phyloP scores from a whole-genome alignment of 2,797 vertebrate genomes.

The Heliangelus exortis region DNA sequence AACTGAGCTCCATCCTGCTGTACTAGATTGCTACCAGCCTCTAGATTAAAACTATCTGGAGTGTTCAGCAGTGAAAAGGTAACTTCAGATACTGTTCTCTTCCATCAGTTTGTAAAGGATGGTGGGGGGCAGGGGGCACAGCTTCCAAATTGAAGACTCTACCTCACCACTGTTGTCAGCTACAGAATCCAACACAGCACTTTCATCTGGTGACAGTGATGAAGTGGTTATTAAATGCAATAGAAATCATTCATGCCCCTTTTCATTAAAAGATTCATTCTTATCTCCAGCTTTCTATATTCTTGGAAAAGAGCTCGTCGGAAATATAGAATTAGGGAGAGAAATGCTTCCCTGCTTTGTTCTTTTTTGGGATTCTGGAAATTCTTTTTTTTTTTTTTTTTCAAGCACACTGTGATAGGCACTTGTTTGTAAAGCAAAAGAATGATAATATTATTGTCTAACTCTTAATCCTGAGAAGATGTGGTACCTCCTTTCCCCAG shows the following conservation, averaged over 20 bases:
- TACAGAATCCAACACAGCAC: not conserved
- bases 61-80: not conserved
- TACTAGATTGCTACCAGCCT: not conserved
- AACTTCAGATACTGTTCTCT: not conserved
- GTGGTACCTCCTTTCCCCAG: not conserved
- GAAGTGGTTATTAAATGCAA: slow-evolving; percentile 59
- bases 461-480: not conserved
- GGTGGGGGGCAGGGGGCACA: not conserved
- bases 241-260: slow-evolving; percentile 39
- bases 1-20: not conserved
- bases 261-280: slow-evolving; percentile 49
- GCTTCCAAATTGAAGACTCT: not conserved
- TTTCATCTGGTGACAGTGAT: slow-evolving; percentile 28
- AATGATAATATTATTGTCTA: not conserved
- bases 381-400: not conserved
- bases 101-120: not conserved
- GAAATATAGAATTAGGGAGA: not conserved
- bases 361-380: not conserved
- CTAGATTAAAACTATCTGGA: not conserved
- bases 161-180: slow-evolving; percentile 3
- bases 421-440: not conserved
- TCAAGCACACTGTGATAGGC: not conserved
- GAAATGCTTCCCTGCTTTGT: not conserved
- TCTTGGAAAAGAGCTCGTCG: not conserved
- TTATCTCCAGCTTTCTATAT: not conserved